Conservation (phyloP, 1,140 invertebrate species). For the Homarus americanus region DNA sequence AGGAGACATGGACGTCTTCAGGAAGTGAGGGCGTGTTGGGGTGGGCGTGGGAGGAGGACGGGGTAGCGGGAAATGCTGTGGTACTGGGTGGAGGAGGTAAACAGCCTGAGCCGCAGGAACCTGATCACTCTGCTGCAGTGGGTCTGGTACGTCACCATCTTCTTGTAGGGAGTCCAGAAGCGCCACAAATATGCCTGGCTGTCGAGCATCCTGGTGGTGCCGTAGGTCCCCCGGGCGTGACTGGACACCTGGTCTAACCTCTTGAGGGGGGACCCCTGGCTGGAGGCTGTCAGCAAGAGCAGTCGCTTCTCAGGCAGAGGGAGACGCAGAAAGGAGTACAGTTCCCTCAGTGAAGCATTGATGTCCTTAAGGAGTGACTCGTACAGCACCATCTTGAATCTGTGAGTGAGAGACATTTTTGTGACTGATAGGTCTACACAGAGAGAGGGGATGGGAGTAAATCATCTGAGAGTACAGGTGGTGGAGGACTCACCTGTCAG, state of each 20-base stretch:
- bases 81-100: background rate
- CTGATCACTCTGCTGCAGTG: slow-evolving; percentile 6
- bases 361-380: slow-evolving; percentile 13
- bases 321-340: slow-evolving; percentile 16
- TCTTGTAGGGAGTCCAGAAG: slow-evolving; percentile 6
- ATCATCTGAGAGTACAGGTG: no score
- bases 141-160: background rate
- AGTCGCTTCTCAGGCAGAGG: background rate
- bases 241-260: background rate
- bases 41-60: slow-evolving; percentile 10
- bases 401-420: background rate
- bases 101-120: background rate
- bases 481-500: no score
- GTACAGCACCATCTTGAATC: slow-evolving; percentile 43
- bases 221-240: slow-evolving; percentile 8
- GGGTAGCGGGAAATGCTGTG: background rate
- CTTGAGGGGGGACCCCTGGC: background rate
- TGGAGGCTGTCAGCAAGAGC: background rate
- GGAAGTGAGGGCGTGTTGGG: background rate
- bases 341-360: background rate
- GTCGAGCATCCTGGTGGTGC: slow-evolving; percentile 13
- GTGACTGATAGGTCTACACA: no score
- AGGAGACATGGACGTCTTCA: background rate
- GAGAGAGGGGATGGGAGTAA: no score
- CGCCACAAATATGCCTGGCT: slow-evolving; percentile 25